Percentiles rank a stretch among this genome's conserved stretches.
These are phyloP conservation scores for Macrotis lagotis DNA, from an alignment of 2,113 vertebrate genomes.

Conservation along the genomic window DNA sequence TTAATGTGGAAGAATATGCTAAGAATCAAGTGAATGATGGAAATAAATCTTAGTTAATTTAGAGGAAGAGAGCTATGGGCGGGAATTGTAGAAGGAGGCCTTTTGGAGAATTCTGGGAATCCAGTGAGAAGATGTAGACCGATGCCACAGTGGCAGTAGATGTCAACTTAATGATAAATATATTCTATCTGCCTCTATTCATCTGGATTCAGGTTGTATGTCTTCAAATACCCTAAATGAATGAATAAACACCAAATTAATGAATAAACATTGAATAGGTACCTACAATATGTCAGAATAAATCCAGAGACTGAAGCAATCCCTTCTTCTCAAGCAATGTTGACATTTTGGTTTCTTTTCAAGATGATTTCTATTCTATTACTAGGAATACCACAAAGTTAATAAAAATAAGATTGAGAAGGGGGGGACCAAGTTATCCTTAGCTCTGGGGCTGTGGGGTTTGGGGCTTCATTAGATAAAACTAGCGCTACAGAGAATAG, in stretches of 20 bases:
- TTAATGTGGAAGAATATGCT: neutral
- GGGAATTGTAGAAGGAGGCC: neutral
- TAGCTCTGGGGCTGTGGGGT: neutral
- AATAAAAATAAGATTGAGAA: neutral
- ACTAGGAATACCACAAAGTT: neutral
- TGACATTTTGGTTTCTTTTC: neutral
- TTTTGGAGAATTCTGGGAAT: neutral
- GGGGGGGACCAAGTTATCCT: neutral
- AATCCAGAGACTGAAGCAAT: neutral
- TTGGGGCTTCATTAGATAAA: neutral
- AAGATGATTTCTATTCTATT: neutral
- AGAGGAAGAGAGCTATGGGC: neutral
- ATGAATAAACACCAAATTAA: neutral
- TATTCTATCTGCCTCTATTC: neutral
- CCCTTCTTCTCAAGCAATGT: neutral
- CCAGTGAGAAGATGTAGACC: neutral
- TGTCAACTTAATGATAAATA: neutral
- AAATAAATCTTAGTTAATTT: neutral
- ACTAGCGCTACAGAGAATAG: neutral
- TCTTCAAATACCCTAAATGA: neutral
- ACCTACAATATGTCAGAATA: neutral
- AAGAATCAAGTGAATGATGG: neutral
- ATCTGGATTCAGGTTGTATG: neutral
- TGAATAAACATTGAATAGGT: neutral
- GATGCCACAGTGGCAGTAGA: neutral